Base-by-base conservation (phyloP, 2,888 invertebrate genomes). In the Melipona beecheii region DNA sequence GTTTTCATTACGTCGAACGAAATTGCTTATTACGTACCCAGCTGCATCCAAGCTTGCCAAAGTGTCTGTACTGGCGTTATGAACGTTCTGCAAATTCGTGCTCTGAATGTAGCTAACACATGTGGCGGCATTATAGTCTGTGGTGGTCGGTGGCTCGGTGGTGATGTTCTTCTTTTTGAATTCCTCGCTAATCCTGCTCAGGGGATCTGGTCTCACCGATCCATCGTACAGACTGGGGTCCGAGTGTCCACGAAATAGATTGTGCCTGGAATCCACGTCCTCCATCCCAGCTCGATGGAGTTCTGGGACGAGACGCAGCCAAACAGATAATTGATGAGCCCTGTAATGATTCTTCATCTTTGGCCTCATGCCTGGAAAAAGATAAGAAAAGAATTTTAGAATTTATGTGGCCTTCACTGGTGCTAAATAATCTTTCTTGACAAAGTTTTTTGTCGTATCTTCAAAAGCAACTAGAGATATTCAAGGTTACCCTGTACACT, bases 251-350 rank as follows among this genome's bases (percentile, higher is more conserved):
- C 97, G 96, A 95, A 99, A 98, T 87, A 98, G 96, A 95, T 99
- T 98, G 95, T 98, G 98, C 69, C 97, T 95, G 1, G 97, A 97
- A 65, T 97, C 97, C 15, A 97, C 98, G 94, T 98, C 98, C 92
- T 98, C 98, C 97, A 98, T 98, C 5, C 98, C 98, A 0, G 97
- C 97, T 75, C 98, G 95, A 93, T 98, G 98, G 0, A 98, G 95
- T 94, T 99, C 98, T 0, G 99, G 99, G 69, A 99, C 97, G 13
- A 99, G 96, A 11, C 99, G 97, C 15, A 99, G 95, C 99, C 99
- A 99, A 66, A 99, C 98, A 69, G 99, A 98, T 72, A 99, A 96
- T 93, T 99, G 98, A 95, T 99, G 98, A 2, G 99, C 98, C 71
- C 99, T 96, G 95, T 98, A 99, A 95, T 99, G 99, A 94, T 98